Evolutionary conservation across 2,113 vertebrate species (phyloP).

Genomic region (Amblyornis subalaris): DNA sequence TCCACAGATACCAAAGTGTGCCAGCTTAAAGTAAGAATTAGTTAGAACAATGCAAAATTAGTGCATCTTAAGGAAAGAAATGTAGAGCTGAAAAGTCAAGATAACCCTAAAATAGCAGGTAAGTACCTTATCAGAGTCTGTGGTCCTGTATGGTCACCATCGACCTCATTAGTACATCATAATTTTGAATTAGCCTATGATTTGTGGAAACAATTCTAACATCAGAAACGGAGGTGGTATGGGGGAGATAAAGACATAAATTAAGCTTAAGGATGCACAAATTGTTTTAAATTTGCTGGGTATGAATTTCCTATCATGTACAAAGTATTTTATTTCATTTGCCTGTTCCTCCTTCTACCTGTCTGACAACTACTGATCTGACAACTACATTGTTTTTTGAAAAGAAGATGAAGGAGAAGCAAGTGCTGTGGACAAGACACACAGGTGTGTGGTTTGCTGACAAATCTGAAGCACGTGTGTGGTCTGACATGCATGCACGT

Average conservation of each 20-base stretch:
- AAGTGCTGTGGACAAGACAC: background rate
- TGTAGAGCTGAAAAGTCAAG: conserved; percentile 12
- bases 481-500: background rate
- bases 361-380: background rate
- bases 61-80: background rate
- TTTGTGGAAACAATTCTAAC: conserved; percentile 13
- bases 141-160: background rate
- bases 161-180: conserved; percentile 54
- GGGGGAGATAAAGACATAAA: conserved; percentile 1
- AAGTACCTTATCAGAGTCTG: conserved; percentile 23
- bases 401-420: background rate
- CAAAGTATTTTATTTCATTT: background rate
- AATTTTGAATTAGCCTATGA: conserved; percentile 57
- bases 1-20: background rate
- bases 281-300: background rate
- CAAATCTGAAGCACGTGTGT: background rate
- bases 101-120: conserved; percentile 39
- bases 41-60: background rate
- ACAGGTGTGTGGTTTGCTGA: background rate
- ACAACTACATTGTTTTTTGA: background rate
- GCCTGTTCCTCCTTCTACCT: background rate
- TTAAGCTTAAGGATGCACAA: background rate
- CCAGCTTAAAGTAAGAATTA: background rate
- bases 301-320: background rate
- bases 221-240: background rate